Evolutionary conservation across 2,113 vertebrate genomes (phyloP), one percentile per base, ranked within the genome.

Genomic region (Toxotes jaculatrix): DNA sequence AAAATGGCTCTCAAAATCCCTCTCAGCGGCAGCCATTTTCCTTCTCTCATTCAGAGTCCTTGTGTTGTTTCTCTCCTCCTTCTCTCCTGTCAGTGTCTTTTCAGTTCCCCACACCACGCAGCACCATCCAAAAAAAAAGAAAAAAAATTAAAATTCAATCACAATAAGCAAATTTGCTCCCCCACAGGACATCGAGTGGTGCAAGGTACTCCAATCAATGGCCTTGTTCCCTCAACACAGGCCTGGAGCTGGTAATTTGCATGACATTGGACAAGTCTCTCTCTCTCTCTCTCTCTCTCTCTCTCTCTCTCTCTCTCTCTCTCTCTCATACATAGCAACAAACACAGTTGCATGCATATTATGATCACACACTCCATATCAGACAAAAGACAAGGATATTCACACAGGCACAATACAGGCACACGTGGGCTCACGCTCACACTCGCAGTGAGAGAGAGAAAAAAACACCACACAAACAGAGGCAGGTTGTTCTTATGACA

Each of bases 171-270:
- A 89, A 94, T 93, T 87, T 92, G 84, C 87, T 89, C 87, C 88
- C 88, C 90, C 91, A 88, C 87, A 92, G 86, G 89, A 90, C 75
- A 84, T 79, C 47, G 89, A 93, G 88, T 79, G 83, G 82, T 43
- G 60, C 79, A 81, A 90, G 92, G 89, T 88, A 78, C 93, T 94
- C 90, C 91, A 94, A 93, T 94, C 91, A 92, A 87, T 87, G 91
- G 89, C 87, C 92, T 94, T 92, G 91, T 92, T 94, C 89, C 67
- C 64, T 73, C 53, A 71, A 68, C 84, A 77, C 81, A 53, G 85
- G 86, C 89, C 86, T n/a, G 51, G 42, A 88, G 90, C 87, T 73
- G 16, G 17, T 72, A 11, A 94, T 95, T 94, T 91, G 90, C 93
- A 94, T 94, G 90, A 94, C 87, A 94, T 53, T 93, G 83, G 82